Evolutionary conservation across 1,140 invertebrate genomes (phyloP).

Genomic region (Drosophila arawakana): DNA sequence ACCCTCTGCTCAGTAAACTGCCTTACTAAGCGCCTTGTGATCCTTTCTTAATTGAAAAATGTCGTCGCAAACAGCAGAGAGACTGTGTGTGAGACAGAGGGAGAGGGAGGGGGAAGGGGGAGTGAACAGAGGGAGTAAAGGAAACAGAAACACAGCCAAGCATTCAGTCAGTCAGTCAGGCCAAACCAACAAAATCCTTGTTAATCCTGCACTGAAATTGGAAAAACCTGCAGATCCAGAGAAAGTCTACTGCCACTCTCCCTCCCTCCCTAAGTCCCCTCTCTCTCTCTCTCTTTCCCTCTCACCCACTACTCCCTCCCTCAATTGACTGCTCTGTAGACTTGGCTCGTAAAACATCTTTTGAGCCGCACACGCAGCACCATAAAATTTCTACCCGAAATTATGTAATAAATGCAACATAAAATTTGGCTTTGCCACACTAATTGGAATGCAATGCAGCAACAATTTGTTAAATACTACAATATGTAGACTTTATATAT

Average conservation of each 20-base stretch:
- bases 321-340: constrained; percentile 10
- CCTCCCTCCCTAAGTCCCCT: too few species aligned
- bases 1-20: constrained; percentile 54
- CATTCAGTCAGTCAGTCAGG: constrained; percentile 41
- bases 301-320: constrained; percentile 1
- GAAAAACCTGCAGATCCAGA: constrained; percentile 73
- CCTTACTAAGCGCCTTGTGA: constrained; percentile 81
- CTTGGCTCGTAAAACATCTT: constrained; percentile 66
- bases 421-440: constrained; percentile 76
- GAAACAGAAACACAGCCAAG: constrained; percentile 29
- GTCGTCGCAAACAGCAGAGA: constrained; percentile 69
- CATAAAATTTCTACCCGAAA: constrained; percentile 73
- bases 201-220: constrained; percentile 82
- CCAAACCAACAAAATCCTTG: constrained; percentile 65
- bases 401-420: constrained; percentile 83
- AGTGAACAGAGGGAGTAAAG: constrained; percentile 3
- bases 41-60: constrained; percentile 84
- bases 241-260: constrained; percentile 6
- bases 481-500: constrained; percentile 1
- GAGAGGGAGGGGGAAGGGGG: neutral
- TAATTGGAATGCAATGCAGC: constrained; percentile 79
- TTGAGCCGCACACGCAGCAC: constrained; percentile 61
- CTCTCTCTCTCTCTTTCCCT: neutral
- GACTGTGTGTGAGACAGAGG: neutral
- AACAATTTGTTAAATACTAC: constrained; percentile 63